Base-by-base conservation (phyloP, 2,797 vertebrate genomes). In the Gadopsis bispinosus region DNA sequence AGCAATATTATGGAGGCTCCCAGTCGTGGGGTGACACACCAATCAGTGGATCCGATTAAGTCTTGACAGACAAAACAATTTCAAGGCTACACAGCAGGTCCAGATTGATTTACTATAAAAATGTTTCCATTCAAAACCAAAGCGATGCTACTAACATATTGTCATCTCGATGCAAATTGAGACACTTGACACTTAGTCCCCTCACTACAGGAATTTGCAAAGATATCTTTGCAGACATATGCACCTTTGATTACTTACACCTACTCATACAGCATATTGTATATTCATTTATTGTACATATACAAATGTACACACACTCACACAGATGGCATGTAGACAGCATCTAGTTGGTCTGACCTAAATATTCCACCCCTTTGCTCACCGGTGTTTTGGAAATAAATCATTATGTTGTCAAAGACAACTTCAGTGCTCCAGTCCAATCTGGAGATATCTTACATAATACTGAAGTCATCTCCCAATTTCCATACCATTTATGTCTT, bases 331-430 rank as follows among this genome's bases (percentile, higher is more conserved):
- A 8, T 64, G 20, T 16, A 68, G 64, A 83, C 31, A 29, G n/a
- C 9, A 33, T 84, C 74, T 72, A 26, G 66, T 81, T 39, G 3
- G 62, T 66, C 77, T 89, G 77, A 83, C 88, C 88, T 73, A 43
- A 81, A 75, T 87, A 69, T 71, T 80, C 73, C 76, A 33, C 69
- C 80, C 70, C 60, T 88, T 75, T 87, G 78, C 58, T 83, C 62
- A 75, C 54, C 76, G 84, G 35, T 94, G 90, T 94, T 95, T 88
- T 93, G 93, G 76, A 93, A 95, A 95, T 93, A 94, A 76, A 81
- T 87, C 37, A 69, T 80, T 63, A 5, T 94, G 92, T 95, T 93
- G 70, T 83, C 39, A 92, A 56, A 82, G 51, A 90, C 73, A 94
- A 94, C 89, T 87, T 69, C 7, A 67, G 31, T 1, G 62, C 48